A percentile compares a stretch with the other conserved stretches of the same genome.
phyloP scores from a whole-genome alignment of 2,888 invertebrate genomes.

The Teleogryllus oceanicus region DNA sequence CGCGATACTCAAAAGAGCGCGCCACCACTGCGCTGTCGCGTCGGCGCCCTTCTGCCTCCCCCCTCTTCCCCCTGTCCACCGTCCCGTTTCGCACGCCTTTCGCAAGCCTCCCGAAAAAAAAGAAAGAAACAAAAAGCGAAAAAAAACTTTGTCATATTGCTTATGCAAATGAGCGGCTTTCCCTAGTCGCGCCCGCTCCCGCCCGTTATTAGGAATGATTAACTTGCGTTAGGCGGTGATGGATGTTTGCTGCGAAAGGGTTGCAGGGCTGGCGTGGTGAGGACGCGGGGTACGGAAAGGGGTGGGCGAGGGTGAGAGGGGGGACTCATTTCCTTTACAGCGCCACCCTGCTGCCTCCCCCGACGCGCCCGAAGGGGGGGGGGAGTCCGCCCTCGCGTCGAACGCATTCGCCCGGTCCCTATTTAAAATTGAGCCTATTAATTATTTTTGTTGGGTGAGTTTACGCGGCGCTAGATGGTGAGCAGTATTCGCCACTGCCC shows the following conservation, averaged over 20 bases:
- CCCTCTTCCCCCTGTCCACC: neutral
- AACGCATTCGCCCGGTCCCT: slow-evolving; percentile 28
- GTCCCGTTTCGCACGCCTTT: neutral
- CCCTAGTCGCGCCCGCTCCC: neutral
- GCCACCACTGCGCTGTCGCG: slow-evolving; percentile 9
- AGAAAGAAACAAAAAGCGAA: slow-evolving; percentile 25
- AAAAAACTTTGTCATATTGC: slow-evolving; percentile 33
- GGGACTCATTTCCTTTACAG: slow-evolving; percentile 32
- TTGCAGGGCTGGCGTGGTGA: neutral
- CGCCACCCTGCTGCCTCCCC: neutral
- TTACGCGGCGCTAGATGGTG: neutral
- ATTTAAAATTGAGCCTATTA: slow-evolving; percentile 34
- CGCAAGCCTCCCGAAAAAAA: neutral
- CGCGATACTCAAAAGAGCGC: neutral
- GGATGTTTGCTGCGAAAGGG: slow-evolving; percentile 19
- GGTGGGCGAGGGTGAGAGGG: neutral
- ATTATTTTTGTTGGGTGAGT: slow-evolving; percentile 30
- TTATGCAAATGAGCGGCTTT: slow-evolving; percentile 33
- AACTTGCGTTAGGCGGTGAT: slow-evolving; percentile 28
- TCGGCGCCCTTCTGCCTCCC: neutral
- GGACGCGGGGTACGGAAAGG: neutral
- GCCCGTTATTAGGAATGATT: slow-evolving; percentile 30
- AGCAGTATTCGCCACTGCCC: too few species aligned
- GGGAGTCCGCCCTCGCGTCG: neutral
- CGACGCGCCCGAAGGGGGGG: neutral